These are phyloP conservation scores for Hymenochirus boettgeri DNA, from an alignment of 2,113 vertebrate genomes.

Conservation along the genomic window DNA sequence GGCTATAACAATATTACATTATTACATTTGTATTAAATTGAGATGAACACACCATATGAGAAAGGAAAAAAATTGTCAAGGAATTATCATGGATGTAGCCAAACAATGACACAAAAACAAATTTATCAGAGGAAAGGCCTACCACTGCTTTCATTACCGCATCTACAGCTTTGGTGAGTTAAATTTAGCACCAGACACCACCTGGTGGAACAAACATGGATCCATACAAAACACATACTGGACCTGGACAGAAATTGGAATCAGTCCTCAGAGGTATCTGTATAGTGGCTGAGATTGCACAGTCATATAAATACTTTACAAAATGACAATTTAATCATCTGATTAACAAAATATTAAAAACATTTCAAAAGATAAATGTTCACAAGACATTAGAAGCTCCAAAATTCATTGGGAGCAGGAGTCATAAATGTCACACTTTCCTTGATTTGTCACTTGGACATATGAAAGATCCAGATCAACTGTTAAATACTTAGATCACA, in stretches of 20 bases:
- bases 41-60: too few species aligned
- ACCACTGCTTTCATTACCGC: too few species aligned
- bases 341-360: constrained; percentile 38
- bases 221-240: constrained; percentile 5
- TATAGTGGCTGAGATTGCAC: constrained; percentile 20
- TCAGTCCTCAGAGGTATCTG: background rate
- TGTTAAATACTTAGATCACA: background rate
- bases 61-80: too few species aligned
- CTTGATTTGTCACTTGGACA: background rate
- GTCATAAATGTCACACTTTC: background rate
- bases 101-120: too few species aligned
- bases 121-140: too few species aligned
- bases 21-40: too few species aligned
- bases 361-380: constrained; percentile 27
- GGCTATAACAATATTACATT: too few species aligned
- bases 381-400: constrained; percentile 22
- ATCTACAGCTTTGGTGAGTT: too few species aligned
- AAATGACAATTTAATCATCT: constrained; percentile 37
- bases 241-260: background rate
- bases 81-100: too few species aligned
- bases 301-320: constrained; percentile 38
- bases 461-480: background rate
- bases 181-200: background rate
- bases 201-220: background rate
- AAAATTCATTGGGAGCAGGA: background rate